Conservation (phyloP, 2,113 vertebrate genomes). For the Pollachius pollachius region DNA sequence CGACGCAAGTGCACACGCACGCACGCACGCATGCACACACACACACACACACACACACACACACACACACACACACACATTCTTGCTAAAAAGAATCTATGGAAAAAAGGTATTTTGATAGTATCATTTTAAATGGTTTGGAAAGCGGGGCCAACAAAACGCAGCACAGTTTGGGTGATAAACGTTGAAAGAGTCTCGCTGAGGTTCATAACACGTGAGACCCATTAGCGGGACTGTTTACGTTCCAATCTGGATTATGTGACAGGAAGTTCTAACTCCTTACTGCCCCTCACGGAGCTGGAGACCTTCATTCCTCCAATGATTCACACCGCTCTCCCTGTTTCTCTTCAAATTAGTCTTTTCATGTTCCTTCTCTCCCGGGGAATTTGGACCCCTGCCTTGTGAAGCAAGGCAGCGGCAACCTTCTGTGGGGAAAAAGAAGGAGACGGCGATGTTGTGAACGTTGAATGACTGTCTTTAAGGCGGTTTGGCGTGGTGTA, state of each 20-base stretch:
- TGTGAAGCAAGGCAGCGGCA: background rate
- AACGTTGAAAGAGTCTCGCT: no score
- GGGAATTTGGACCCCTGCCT: slow-evolving; percentile 11
- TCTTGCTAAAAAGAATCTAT: no score
- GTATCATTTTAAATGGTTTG: no score
- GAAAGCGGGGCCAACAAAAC: no score
- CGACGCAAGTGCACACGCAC: background rate
- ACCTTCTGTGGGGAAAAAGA: slow-evolving; percentile 5
- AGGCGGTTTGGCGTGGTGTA: slow-evolving; percentile 48
- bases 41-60: slow-evolving; percentile 23
- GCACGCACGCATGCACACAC: slow-evolving; percentile 6
- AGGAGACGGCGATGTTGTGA: slow-evolving; percentile 41
- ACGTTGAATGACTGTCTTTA: slow-evolving; percentile 40
- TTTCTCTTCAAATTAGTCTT: slow-evolving; percentile 35
- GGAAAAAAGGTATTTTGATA: no score
- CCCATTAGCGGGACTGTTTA: slow-evolving; percentile 14
- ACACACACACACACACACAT: slow-evolving; percentile 1
- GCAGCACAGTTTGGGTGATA: no score
- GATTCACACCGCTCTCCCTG: slow-evolving; percentile 13
- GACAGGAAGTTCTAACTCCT: slow-evolving; percentile 28
- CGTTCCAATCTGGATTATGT: slow-evolving; percentile 39
- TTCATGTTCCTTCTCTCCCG: slow-evolving; percentile 14
- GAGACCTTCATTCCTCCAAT: slow-evolving; percentile 9
- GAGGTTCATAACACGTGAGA: slow-evolving; percentile 21
- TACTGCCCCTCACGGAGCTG: slow-evolving; percentile 19